phyloP scores from a whole-genome alignment of 2,888 invertebrate species.

The Gryllus longicercus region DNA sequence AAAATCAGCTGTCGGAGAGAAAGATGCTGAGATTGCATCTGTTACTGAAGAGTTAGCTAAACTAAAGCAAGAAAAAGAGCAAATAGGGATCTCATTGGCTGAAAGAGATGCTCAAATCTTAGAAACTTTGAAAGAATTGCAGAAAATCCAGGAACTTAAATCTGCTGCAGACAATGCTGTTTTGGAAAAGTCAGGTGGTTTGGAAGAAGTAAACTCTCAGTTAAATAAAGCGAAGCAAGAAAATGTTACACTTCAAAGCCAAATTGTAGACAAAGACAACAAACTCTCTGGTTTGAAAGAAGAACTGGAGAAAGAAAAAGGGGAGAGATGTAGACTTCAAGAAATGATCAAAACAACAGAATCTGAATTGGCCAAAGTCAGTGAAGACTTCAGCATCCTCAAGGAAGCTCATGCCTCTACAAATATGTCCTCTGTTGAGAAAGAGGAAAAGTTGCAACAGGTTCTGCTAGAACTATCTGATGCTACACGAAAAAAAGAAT shows the following conservation, averaged over 20 bases:
- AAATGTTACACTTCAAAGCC: constrained; percentile 43
- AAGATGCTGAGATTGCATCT: constrained; percentile 50
- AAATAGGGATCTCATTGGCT: constrained; percentile 39
- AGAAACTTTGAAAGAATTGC: constrained; percentile 48
- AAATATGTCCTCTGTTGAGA: constrained; percentile 28
- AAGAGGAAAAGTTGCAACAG: constrained; percentile 25
- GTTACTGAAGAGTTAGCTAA: constrained; percentile 48
- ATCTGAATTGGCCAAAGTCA: constrained; percentile 46
- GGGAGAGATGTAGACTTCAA: constrained; percentile 49
- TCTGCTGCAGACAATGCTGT: constrained; percentile 39
- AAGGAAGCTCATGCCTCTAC: constrained; percentile 27
- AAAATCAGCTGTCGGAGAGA: constrained; percentile 37
- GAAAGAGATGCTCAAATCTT: constrained; percentile 54
- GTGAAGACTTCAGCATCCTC: constrained; percentile 30
- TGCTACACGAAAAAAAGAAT: constrained; percentile 11
- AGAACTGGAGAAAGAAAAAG: constrained; percentile 48
- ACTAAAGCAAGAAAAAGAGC: constrained; percentile 32
- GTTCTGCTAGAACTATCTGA: constrained; percentile 25
- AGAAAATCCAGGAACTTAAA: constrained; percentile 45
- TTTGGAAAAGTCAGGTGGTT: constrained; percentile 38
- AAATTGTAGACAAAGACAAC: constrained; percentile 20
- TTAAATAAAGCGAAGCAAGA: constrained; percentile 43
- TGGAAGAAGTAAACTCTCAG: constrained; percentile 40
- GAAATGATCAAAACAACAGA: constrained; percentile 49
- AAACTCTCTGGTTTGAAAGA: constrained; percentile 39